Evolutionary conservation across 2,797 vertebrate genomes (phyloP), one percentile per base, ranked within the genome.

Genomic region (Meda fulgida): DNA sequence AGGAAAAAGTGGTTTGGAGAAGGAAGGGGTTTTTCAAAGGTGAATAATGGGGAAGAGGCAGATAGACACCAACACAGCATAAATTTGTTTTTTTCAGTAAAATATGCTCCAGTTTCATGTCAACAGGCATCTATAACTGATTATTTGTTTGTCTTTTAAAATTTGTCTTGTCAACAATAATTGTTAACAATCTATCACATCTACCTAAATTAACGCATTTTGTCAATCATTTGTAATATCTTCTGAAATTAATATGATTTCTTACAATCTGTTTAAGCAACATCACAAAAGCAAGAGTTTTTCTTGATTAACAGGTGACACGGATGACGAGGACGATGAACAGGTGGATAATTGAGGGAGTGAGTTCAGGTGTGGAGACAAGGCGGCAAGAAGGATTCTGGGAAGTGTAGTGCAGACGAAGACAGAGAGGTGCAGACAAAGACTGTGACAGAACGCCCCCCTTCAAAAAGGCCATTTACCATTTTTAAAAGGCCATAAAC

Each of bases 1-100:
- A 83, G 65, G 63, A 65, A 65, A 65, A 31, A 65, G 29, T 65
- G 29, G 60, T 65, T 65, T 65, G 29, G 26, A 31, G 29, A 65
- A 65, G 8, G 29, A 7, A 65, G 31, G 63, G 29, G 36, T 63
- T 75, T 75, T 75, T 82, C 5, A 76, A 40, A 51, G 16, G 21
- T 66, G 19, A 83, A 29, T 66, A 19, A 83, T 38, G n/a, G 18
- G 4, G 43, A 55, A 31, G 11, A 55, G n/a, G n/a, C 40, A 53
- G 60, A 31, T 53, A 34, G 40, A 53, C 23, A 53, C 43, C 40
- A 48, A 11, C 40, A 48, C 77, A 79, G 26, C 40, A 79, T 31
- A n/a, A 23, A 65, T 48, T 36, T 18, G 26, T 14, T 63, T 16
- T 18, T 31, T 81, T 60, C 7, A 34, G 36, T 48, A 38, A 46